Conservation (phyloP, 2,888 invertebrate species). For the Synanthedon tipuliformis region DNA sequence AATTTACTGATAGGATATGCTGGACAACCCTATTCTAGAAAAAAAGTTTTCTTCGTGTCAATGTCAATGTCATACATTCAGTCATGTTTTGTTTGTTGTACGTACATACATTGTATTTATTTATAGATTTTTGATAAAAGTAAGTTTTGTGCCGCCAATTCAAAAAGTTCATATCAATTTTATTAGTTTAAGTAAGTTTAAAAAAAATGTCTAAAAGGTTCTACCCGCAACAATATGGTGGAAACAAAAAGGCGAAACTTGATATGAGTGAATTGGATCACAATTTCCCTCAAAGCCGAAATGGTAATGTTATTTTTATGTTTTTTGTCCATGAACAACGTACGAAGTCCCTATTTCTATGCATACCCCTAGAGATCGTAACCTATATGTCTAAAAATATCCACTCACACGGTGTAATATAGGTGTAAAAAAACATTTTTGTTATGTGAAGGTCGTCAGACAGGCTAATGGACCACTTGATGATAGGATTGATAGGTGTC, state of each 20-base stretch:
- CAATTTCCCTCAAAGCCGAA: constrained; percentile 57
- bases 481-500: too few species aligned
- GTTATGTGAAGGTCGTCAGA: too few species aligned
- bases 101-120: not conserved
- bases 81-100: not conserved
- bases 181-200: constrained; percentile 1
- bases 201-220: constrained; percentile 50
- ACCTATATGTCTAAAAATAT: too few species aligned
- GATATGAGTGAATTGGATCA: constrained; percentile 52
- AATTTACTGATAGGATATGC: too few species aligned
- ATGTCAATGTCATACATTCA: not conserved
- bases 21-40: too few species aligned
- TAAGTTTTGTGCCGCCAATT: constrained; percentile 17
- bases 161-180: constrained; percentile 9
- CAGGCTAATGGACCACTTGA: too few species aligned
- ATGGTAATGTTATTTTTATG: constrained; percentile 21
- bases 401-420: too few species aligned
- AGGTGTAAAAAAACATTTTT: too few species aligned
- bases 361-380: too few species aligned
- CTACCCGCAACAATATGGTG: constrained; percentile 41
- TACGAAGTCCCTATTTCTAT: too few species aligned
- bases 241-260: constrained; percentile 52
- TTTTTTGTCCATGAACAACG: not conserved
- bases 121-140: too few species aligned
- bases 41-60: too few species aligned